Evolutionary conservation across 2,797 vertebrate genomes (phyloP).

Genomic region (Momotus momota): DNA sequence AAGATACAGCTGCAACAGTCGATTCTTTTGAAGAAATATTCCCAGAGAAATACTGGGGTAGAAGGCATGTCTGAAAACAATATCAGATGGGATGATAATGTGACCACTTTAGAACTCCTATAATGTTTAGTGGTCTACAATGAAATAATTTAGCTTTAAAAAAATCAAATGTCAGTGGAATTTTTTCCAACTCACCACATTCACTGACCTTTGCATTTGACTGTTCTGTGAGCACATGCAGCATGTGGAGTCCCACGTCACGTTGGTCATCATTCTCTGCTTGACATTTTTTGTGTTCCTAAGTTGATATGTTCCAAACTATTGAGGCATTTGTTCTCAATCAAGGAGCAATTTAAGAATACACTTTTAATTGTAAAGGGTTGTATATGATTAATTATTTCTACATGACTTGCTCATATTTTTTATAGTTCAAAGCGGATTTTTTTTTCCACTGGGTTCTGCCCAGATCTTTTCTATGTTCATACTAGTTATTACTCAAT

Average conservation of each 20-base stretch:
- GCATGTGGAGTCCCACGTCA: constrained; percentile 60
- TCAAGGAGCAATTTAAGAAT: constrained; percentile 81
- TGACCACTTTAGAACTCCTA: neutral
- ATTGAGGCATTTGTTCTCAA: constrained; percentile 84
- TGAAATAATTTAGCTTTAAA: constrained; percentile 13
- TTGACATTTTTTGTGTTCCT: constrained; percentile 77
- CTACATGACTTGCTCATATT: constrained; percentile 71
- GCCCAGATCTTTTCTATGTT: constrained; percentile 37
- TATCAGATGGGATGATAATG: neutral
- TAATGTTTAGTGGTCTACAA: neutral
- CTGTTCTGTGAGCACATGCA: constrained; percentile 45
- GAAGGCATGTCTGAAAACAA: neutral
- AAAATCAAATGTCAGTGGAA: neutral
- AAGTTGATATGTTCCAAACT: constrained; percentile 78
- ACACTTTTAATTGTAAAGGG: constrained; percentile 80
- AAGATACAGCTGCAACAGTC: neutral
- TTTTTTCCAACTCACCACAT: constrained; percentile 33
- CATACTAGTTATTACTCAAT: constrained; percentile 13
- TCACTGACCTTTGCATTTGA: constrained; percentile 43
- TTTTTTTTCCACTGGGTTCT: constrained; percentile 3
- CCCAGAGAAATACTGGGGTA: neutral
- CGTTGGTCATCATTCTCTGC: constrained; percentile 72
- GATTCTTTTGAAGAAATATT: neutral
- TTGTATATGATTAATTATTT: constrained; percentile 82
- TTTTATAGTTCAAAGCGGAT: constrained; percentile 67